Percentiles rank a stretch among this genome's conserved stretches.
These are phyloP conservation scores for Aphidius ervi DNA, from an alignment of 1,140 invertebrate genomes.

Conservation along the genomic window DNA sequence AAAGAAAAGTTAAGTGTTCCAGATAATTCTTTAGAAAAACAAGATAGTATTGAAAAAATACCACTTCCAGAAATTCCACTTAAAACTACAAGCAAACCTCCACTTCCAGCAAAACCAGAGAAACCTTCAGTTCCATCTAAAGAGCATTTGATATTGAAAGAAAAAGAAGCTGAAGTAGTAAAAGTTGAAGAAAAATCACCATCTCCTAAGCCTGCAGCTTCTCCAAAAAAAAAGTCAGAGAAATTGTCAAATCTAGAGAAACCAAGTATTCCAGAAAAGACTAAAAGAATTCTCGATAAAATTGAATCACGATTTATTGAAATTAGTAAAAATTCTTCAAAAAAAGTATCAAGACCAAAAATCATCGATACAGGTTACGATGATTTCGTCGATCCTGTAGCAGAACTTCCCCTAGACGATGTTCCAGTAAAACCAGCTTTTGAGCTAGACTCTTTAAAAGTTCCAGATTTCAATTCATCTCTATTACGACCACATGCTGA, in stretches of 20 bases:
- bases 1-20: conserved; percentile 39
- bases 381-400: conserved; percentile 51
- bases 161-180: conserved; percentile 23
- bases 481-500: conserved; percentile 48
- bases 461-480: conserved; percentile 50
- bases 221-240: conserved; percentile 28
- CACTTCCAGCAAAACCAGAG: conserved; percentile 18
- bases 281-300: conserved; percentile 47
- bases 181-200: conserved; percentile 6
- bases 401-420: conserved; percentile 50
- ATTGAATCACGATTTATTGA: conserved; percentile 48
- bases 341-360: conserved; percentile 40
- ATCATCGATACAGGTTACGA: conserved; percentile 50
- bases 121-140: conserved; percentile 11
- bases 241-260: conserved; percentile 41
- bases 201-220: conserved; percentile 29
- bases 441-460: conserved; percentile 49
- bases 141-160: conserved; percentile 15
- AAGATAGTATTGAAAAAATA: conserved; percentile 50
- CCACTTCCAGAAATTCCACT: conserved; percentile 46
- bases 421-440: conserved; percentile 48
- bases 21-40: conserved; percentile 43
- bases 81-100: conserved; percentile 6
- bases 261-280: conserved; percentile 49
- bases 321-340: conserved; percentile 37